These are phyloP conservation scores for Dolichotis patagonum DNA, from an alignment of 2,113 vertebrate genomes.

Conservation along the genomic window DNA sequence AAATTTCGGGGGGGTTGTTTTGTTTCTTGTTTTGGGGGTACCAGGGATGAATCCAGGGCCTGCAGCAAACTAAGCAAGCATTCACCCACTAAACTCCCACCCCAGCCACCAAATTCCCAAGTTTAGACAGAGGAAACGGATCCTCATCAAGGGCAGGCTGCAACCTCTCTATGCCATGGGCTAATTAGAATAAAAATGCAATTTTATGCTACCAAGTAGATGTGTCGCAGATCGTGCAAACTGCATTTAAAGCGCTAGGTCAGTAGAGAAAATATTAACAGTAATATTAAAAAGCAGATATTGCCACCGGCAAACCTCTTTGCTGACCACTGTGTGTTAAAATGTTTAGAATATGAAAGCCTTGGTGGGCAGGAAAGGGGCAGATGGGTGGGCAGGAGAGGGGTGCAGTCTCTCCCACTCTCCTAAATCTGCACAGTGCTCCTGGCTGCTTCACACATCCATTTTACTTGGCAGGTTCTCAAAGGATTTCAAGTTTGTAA, in stretches of 20 bases:
- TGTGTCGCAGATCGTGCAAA: conserved; percentile 10
- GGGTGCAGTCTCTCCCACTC: background rate
- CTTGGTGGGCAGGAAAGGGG: background rate
- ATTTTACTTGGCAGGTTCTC: background rate
- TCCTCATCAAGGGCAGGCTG: background rate
- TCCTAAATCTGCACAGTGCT: background rate
- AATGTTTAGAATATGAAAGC: background rate
- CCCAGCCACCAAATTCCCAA: background rate
- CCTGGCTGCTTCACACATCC: background rate
- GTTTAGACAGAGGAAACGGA: background rate
- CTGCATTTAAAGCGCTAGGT: background rate
- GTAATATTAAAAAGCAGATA: background rate
- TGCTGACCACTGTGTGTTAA: background rate
- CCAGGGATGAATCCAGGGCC: background rate
- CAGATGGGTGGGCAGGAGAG: background rate
- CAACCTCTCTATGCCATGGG: background rate
- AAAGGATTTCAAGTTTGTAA: conserved; percentile 1
- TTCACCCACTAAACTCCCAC: too few species aligned
- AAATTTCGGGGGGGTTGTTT: background rate
- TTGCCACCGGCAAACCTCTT: background rate
- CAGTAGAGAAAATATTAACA: background rate
- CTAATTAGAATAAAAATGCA: background rate
- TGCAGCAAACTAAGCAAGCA: background rate
- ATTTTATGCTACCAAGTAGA: background rate
- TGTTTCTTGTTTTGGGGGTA: background rate